Evolutionary conservation across 2,797 vertebrate genomes (phyloP).

Genomic region (Ctenopoma multispine): DNA sequence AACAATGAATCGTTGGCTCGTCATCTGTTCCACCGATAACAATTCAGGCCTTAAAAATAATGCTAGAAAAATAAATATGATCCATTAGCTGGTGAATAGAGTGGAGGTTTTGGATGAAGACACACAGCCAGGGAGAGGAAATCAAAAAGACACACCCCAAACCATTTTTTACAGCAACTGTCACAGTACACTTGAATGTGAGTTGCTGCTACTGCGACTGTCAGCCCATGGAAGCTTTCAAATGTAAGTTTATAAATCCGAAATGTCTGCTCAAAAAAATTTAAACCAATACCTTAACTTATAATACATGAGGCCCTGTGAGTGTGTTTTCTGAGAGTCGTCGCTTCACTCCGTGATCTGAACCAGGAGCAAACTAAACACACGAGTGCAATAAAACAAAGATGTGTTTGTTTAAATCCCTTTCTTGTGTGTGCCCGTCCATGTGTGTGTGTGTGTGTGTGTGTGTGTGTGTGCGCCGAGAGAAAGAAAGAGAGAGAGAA

Average conservation of each 20-base stretch:
- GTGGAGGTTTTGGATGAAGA: too few species aligned
- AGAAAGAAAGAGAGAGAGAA: neutral
- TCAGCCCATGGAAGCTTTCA: neutral
- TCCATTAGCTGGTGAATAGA: too few species aligned
- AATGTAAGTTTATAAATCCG: neutral
- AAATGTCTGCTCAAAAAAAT: neutral
- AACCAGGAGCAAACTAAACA: conserved; percentile 47
- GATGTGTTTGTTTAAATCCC: conserved; percentile 50
- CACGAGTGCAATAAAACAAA: conserved; percentile 52
- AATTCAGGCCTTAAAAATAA: too few species aligned
- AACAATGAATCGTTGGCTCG: too few species aligned
- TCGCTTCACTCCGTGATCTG: conserved; percentile 33
- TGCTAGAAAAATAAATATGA: too few species aligned
- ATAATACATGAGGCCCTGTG: neutral
- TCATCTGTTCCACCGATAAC: too few species aligned
- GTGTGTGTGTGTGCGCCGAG: too few species aligned
- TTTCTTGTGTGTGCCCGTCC: conserved; percentile 4
- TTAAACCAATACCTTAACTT: neutral
- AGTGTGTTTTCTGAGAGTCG: conserved; percentile 15
- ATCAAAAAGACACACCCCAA: conserved; percentile 23
- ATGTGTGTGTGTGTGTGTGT: conserved; percentile 6
- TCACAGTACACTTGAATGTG: conserved; percentile 8
- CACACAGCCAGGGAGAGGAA: neutral
- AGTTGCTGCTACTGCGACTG: neutral
- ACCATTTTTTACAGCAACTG: neutral